A percentile compares a stretch with the other conserved stretches of the same genome.
Evolutionary conservation across 2,888 invertebrate genomes (phyloP).

Genomic region (Aphidoletes aphidimyza): DNA sequence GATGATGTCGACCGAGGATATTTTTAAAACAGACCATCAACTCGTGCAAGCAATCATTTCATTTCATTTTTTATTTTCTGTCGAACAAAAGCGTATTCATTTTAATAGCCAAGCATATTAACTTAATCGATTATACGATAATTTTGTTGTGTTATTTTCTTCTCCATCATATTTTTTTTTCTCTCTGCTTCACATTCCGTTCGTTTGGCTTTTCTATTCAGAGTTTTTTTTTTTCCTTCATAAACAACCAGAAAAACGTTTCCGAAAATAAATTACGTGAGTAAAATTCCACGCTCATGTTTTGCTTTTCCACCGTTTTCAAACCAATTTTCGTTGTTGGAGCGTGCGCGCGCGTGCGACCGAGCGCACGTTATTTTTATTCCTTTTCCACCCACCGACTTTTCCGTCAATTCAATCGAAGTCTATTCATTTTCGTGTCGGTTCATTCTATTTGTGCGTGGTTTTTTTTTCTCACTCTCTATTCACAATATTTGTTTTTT

Average conservation of each 20-base stretch:
- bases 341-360: too few species aligned
- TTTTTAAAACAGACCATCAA: not conserved
- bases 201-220: too few species aligned
- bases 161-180: too few species aligned
- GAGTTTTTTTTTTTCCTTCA: too few species aligned
- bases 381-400: not conserved
- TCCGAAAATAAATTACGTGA: conserved; percentile 29
- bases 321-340: conserved; percentile 19
- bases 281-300: conserved; percentile 38
- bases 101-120: conserved; percentile 30
- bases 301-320: not conserved
- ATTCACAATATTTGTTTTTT: not conserved
- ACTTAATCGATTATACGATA: conserved; percentile 36
- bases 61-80: too few species aligned
- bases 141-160: too few species aligned
- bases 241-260: not conserved
- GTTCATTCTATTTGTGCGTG: conserved; percentile 24
- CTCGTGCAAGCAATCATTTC: too few species aligned
- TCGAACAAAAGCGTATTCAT: not conserved
- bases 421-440: conserved; percentile 33
- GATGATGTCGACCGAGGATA: not conserved
- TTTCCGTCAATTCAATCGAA: conserved; percentile 1
- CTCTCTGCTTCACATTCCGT: too few species aligned
- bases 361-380: not conserved
- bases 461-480: not conserved